Conservation (phyloP, 2,888 invertebrate genomes). For the Chironomus riparius region DNA sequence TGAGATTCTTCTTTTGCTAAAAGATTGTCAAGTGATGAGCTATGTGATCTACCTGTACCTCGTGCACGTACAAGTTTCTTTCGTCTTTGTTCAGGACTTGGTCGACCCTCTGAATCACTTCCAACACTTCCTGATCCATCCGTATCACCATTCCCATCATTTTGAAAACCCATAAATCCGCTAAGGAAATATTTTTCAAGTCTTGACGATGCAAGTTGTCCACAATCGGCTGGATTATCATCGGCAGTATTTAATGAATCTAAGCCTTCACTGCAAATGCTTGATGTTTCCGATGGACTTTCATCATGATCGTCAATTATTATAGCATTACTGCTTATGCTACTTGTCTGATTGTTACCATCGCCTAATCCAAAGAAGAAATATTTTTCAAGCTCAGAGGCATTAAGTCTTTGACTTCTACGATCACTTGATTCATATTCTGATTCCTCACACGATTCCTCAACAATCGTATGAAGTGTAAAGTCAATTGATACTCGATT, state of each 20-base stretch:
- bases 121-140: slow-evolving; percentile 82
- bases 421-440: slow-evolving; percentile 51
- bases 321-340: slow-evolving; percentile 30
- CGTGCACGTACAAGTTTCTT: slow-evolving; percentile 72
- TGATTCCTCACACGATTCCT: slow-evolving; percentile 91
- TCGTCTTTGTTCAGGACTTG: slow-evolving; percentile 76
- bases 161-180: slow-evolving; percentile 73
- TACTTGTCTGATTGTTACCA: slow-evolving; percentile 40
- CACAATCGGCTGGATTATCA: slow-evolving; percentile 50
- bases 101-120: slow-evolving; percentile 81
- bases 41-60: slow-evolving; percentile 73
- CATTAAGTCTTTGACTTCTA: slow-evolving; percentile 44
- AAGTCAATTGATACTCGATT: slow-evolving; percentile 77
- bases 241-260: slow-evolving; percentile 61
- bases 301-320: slow-evolving; percentile 41
- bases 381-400: slow-evolving; percentile 82
- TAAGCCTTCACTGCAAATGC: slow-evolving; percentile 73
- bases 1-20: slow-evolving; percentile 53
- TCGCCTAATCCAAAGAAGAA: slow-evolving; percentile 81
- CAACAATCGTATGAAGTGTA: slow-evolving; percentile 84
- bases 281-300: slow-evolving; percentile 66
- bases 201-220: slow-evolving; percentile 71
- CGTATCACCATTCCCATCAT: slow-evolving; percentile 64
- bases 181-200: slow-evolving; percentile 83
- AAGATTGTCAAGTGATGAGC: slow-evolving; percentile 71